phyloP scores from a whole-genome alignment of 2,113 vertebrate genomes.

The Peromyscus polionotus region DNA sequence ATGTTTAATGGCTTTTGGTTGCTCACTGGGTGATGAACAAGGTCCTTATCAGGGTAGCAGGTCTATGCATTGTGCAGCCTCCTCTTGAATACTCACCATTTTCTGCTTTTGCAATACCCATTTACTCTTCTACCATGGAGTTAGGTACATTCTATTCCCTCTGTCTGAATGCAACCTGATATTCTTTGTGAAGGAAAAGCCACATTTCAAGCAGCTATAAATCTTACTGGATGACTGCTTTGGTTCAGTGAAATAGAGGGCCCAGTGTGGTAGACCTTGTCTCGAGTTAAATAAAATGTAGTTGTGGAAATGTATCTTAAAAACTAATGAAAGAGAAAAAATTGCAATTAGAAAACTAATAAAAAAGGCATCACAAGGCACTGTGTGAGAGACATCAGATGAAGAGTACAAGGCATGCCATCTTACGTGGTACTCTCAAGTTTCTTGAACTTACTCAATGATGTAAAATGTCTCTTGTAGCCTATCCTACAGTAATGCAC shows the following conservation, averaged over 20 bases:
- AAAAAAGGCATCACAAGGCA: not conserved
- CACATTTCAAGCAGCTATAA: not conserved
- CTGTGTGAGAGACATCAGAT: not conserved
- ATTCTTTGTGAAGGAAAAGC: not conserved
- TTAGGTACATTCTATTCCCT: not conserved
- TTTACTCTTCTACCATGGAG: not conserved
- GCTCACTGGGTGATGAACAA: not conserved
- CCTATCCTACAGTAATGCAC: not conserved
- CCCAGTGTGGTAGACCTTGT: not conserved
- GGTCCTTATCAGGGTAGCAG: not conserved
- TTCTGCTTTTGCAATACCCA: not conserved
- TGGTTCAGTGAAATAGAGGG: not conserved
- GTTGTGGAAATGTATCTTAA: conserved; percentile 18
- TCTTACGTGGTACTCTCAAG: not conserved
- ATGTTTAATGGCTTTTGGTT: not conserved
- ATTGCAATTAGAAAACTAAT: not conserved
- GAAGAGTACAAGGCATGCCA: not conserved
- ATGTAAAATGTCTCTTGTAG: not conserved
- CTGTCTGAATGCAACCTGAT: not conserved
- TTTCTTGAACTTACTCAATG: not conserved
- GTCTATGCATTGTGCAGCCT: not conserved
- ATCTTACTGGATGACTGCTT: not conserved
- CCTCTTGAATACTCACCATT: not conserved
- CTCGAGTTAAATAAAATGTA: conserved; percentile 23
- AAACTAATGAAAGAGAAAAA: conserved; percentile 4